These are phyloP conservation scores for Muraenolepis orangiensis DNA, from an alignment of 2,797 vertebrate species.

Conservation along the genomic window DNA sequence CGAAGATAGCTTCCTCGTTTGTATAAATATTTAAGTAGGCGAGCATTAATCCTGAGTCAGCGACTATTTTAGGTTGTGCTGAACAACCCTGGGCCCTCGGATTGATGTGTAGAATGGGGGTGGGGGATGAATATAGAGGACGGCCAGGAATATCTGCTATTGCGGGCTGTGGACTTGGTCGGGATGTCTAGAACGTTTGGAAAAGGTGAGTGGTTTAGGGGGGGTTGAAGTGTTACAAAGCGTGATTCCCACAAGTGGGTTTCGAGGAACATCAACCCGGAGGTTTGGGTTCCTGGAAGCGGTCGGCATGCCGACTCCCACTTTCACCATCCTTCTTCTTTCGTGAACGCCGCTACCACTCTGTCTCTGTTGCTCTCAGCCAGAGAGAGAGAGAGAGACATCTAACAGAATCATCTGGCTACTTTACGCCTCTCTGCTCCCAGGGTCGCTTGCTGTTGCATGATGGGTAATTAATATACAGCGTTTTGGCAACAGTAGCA, in stretches of 20 bases:
- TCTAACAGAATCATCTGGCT: conserved; percentile 39
- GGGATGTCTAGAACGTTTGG: background rate
- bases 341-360: background rate
- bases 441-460: conserved; percentile 34
- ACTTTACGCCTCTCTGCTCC: conserved; percentile 19
- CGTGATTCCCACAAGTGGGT: background rate
- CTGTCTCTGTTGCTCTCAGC: background rate
- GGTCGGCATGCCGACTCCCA: background rate
- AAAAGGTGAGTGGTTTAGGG: background rate
- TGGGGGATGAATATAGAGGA: background rate
- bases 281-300: background rate
- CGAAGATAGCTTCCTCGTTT: conserved; percentile 49
- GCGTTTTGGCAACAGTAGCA: background rate
- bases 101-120: conserved; percentile 13
- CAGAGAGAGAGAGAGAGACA: conserved; percentile 13
- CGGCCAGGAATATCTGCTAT: background rate
- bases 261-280: background rate
- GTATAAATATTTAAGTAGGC: conserved; percentile 69
- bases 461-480: conserved; percentile 30
- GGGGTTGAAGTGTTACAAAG: background rate
- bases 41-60: conserved; percentile 61
- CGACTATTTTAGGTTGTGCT: conserved; percentile 59
- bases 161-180: background rate
- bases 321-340: background rate
- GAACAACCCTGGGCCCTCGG: conserved; percentile 25